A percentile compares a stretch with the other conserved stretches of the same genome.
These are phyloP conservation scores for Oxystoma pomonae DNA, from an alignment of 2,888 invertebrate species.

Conservation along the genomic window DNA sequence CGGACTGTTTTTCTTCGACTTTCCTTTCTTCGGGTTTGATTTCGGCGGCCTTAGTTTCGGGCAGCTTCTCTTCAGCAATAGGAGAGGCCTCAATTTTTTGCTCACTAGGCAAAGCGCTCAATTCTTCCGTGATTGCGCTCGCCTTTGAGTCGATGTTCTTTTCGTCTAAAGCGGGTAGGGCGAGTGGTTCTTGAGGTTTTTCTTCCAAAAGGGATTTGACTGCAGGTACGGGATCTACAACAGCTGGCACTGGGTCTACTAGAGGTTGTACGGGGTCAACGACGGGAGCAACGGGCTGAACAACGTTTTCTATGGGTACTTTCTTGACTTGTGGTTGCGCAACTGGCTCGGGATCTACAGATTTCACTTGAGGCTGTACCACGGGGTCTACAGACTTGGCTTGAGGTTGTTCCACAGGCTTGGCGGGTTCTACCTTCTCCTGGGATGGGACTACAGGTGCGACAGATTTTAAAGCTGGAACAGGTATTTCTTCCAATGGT, in stretches of 20 bases:
- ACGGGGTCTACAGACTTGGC: constrained; percentile 9
- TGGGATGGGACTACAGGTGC: constrained; percentile 8
- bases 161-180: constrained; percentile 40
- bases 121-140: constrained; percentile 30
- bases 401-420: constrained; percentile 5
- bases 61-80: constrained; percentile 31
- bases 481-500: constrained; percentile 19
- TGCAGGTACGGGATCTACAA: neutral
- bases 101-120: constrained; percentile 33
- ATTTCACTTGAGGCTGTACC: neutral
- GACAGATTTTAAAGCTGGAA: constrained; percentile 21
- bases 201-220: constrained; percentile 1
- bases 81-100: constrained; percentile 36
- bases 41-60: constrained; percentile 20
- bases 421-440: constrained; percentile 28
- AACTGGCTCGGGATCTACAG: neutral
- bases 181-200: constrained; percentile 37
- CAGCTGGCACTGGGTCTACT: neutral
- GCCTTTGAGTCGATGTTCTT: constrained; percentile 24
- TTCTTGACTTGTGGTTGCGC: neutral
- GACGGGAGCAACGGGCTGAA: neutral
- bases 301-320: neutral
- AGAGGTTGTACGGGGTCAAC: neutral
- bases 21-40: neutral
- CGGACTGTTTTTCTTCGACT: neutral